phyloP scores from a whole-genome alignment of 1,140 invertebrate species.

The Ceratina australensis region DNA sequence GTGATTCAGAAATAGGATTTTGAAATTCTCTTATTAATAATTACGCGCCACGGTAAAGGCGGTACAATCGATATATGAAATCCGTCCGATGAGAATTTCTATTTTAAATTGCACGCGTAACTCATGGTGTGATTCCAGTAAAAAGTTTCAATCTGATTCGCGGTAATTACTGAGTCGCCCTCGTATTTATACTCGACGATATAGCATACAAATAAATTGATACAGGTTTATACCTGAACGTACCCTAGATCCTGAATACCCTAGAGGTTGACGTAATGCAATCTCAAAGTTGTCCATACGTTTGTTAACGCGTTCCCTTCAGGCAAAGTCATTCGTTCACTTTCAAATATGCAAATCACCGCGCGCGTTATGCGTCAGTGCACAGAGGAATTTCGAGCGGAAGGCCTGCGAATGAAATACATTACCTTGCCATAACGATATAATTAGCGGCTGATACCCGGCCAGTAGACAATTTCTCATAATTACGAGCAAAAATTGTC shows the following conservation, averaged over 20 bases:
- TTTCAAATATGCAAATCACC: slow-evolving; percentile 72
- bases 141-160: too few species aligned
- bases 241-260: neutral
- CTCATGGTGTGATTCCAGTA: too few species aligned
- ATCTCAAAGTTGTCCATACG: neutral
- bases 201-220: too few species aligned
- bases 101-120: too few species aligned
- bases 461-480: neutral
- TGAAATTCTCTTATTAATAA: too few species aligned
- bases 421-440: slow-evolving; percentile 29
- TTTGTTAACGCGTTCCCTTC: slow-evolving; percentile 28
- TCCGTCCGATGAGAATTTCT: too few species aligned
- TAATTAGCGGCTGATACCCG: slow-evolving; percentile 10
- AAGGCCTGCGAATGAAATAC: slow-evolving; percentile 42
- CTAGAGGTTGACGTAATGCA: neutral
- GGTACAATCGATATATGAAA: too few species aligned
- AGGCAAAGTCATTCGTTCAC: slow-evolving; percentile 58
- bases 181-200: too few species aligned
- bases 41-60: too few species aligned
- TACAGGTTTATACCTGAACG: too few species aligned
- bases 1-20: too few species aligned
- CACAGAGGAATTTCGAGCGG: slow-evolving; percentile 69
- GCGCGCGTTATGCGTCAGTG: slow-evolving; percentile 70
- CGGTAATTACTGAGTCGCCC: too few species aligned
- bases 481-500: neutral